Conservation (phyloP, 2,113 vertebrate genomes). For the Ailurus styani region DNA sequence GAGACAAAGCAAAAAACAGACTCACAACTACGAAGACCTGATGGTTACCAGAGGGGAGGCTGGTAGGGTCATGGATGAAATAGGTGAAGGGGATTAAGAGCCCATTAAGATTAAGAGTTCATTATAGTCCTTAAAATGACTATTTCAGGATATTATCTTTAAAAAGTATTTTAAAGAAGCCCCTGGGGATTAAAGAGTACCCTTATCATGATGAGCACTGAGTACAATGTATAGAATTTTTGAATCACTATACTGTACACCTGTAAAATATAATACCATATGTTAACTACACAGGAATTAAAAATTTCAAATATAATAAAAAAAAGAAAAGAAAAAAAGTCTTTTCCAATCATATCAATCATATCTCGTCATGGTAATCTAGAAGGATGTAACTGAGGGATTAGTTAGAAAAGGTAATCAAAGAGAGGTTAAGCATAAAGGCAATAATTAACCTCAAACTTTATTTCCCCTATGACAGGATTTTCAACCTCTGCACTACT, state of each 20-base stretch:
- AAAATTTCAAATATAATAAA: not conserved
- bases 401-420: not conserved
- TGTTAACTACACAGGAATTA: not conserved
- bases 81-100: no score
- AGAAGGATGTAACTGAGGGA: not conserved
- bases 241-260: not conserved
- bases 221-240: not conserved
- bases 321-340: not conserved
- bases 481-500: not conserved
- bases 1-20: not conserved
- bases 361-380: not conserved
- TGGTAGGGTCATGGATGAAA: no score
- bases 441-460: not conserved
- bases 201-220: not conserved
- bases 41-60: no score
- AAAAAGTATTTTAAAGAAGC: no score
- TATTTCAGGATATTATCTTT: no score
- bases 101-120: no score
- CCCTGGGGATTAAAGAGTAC: not conserved
- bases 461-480: not conserved
- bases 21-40: no score
- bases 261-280: not conserved
- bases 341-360: not conserved
- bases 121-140: no score
- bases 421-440: not conserved